Evolutionary conservation across 1,140 invertebrate genomes (phyloP), one percentile per base, ranked within the genome.

Genomic region (Pseudomyrmex flavicornis): DNA sequence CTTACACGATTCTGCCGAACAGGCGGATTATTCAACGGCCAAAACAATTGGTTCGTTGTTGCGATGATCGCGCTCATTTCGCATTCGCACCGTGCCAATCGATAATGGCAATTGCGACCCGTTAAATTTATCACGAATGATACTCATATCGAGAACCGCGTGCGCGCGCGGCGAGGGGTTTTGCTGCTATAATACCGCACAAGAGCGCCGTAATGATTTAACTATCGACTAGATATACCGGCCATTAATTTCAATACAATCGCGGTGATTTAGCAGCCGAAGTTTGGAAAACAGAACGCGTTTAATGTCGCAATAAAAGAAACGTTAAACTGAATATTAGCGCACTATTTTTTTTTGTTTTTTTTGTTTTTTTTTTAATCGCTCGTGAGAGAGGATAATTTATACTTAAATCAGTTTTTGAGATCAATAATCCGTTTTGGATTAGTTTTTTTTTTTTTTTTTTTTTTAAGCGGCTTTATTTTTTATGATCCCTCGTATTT

Each of bases 401-500:
- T 35, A 35, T 35, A 5, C 2, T 50, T 12, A 50, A 50, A 50
- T 50, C 12, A 50, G 12, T 50, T 12, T 50, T 50, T 50, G 9
- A 10, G 12, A 50, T 10, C 48, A 50, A 50, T 50, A 12, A 10
- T 50, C n/a, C 9, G 7, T 50, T 50, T 50, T 50, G 48, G 10
- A 50, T 50, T 10, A 50, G 2, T 10, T 10, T 1, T 9, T 13
- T 50, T 50, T 50, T 12, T 10, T 12, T 50, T 8, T 52, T 12
- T 52, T 52, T 13, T 2, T 13, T 13, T 0, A 52, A 52, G 35
- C 35, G 7, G 35, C 12, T 26, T 22, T 22, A 63, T 62, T 84
- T 65, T 87, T 88, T 76, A 88, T 66, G 82, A 68, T 15, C 50
- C 17, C 22, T n/a, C 46, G 66, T 58, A 73, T 84, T 87, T 83